Base-by-base conservation (phyloP, 2,797 vertebrate genomes). In the Cottoperca gobio region DNA sequence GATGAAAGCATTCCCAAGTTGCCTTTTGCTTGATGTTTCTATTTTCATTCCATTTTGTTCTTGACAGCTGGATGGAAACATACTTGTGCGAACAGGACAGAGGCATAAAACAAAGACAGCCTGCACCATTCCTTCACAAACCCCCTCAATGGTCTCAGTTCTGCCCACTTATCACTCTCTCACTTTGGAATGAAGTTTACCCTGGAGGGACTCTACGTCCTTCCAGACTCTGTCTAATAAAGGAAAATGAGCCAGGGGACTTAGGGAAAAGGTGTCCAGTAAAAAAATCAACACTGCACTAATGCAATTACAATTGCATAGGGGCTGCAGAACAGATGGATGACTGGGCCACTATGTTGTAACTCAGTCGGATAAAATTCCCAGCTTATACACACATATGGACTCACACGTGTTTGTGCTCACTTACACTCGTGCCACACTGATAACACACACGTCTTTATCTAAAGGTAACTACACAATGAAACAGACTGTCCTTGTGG, bases 161-260 rank as follows among this genome's bases (percentile, higher is more conserved):
- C 39, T 76, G 71, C 59, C 69, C 69, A 73, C 73, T 84, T 87
- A 83, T 84, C 82, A 42, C 58, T 66, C 26, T 24, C 67, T 86
- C 64, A 43, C 5, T 68, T 71, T 77, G 66, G 83, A 86, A 83
- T 76, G 45, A 85, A 73, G 82, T 78, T 78, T 55, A 49, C 71
- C 82, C 86, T 70, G 59, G 46, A 73, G 88, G 79, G 70, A 79
- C 59, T 40, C 49, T 28, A 62, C 5, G 86, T 89, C 84, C 84
- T 89, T 76, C 77, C 59, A 80, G 70, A 68, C 75, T 73, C 13
- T 10, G 67, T 86, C 76, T 82, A 91, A 91, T 89, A 88, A 90
- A 85, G 84, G 82, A 83, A 90, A 89, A 92, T 90, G 78, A 91
- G 86, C 73, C 80, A 23, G 69, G 89, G 82, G 88, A 88, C 76